phyloP scores from a whole-genome alignment of 1,140 invertebrate species.

The Drosophila mojavensis region DNA sequence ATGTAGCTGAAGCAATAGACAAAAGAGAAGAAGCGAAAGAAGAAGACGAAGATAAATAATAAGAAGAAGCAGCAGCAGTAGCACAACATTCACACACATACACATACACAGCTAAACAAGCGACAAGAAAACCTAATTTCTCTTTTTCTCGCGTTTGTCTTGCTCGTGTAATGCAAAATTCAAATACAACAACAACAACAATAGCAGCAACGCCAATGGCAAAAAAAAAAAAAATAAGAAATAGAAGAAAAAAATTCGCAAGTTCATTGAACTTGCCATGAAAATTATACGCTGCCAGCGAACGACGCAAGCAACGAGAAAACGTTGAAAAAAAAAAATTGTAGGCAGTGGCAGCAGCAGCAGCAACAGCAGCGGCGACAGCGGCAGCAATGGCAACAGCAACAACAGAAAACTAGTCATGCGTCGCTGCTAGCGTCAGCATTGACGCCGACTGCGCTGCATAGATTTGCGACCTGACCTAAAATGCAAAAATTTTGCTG shows the following conservation, averaged over 20 bases:
- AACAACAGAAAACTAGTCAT: conserved; percentile 66
- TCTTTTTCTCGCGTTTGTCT: conserved; percentile 49
- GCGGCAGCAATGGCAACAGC: background rate
- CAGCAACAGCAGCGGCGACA: conserved; percentile 21
- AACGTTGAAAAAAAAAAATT: conserved; percentile 37
- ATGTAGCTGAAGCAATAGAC: background rate
- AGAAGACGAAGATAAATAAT: background rate
- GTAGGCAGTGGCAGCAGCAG: background rate
- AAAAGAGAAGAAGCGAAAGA: conserved; percentile 6
- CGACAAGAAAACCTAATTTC: conserved; percentile 61
- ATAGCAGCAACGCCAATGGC: background rate
- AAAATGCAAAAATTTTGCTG: conserved; percentile 76
- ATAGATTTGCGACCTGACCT: conserved; percentile 83
- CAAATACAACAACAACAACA: conserved; percentile 45
- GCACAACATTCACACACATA: conserved; percentile 3
- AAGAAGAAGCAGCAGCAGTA: conserved; percentile 7
- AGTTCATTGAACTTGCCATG: conserved; percentile 82
- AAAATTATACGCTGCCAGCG: conserved; percentile 70
- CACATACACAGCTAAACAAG: conserved; percentile 12
- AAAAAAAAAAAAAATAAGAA: conserved; percentile 22
- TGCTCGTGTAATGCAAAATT: conserved; percentile 39
- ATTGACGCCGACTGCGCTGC: conserved; percentile 40
- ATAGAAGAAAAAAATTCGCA: conserved; percentile 64
- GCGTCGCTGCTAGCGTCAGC: conserved; percentile 48
- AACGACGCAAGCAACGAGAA: conserved; percentile 51